A percentile compares a stretch with the other conserved stretches of the same genome.
phyloP scores from a whole-genome alignment of 2,888 invertebrate genomes.

The Eueremaeus valkanovi region DNA sequence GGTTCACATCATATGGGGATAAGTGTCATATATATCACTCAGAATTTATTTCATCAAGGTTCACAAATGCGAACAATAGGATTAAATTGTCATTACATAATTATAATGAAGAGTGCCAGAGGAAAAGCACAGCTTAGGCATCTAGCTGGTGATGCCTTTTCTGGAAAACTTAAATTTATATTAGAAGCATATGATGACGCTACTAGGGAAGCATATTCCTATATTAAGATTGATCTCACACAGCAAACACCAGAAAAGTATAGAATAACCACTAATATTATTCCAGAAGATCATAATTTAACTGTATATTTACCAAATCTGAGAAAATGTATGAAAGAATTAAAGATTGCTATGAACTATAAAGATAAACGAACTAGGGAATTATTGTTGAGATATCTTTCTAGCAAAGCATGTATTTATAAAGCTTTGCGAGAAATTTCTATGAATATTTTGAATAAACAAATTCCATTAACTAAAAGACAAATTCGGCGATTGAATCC shows the following conservation, averaged over 20 bases:
- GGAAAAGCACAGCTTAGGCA: background rate
- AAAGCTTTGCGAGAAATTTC: background rate
- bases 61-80: background rate
- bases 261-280: background rate
- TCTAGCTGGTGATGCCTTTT: background rate
- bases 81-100: background rate
- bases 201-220: background rate
- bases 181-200: background rate
- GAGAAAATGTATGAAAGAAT: background rate
- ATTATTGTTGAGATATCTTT: background rate
- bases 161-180: background rate
- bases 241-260: background rate
- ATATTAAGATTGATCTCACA: background rate
- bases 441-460: background rate
- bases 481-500: background rate
- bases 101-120: background rate
- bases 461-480: background rate
- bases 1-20: background rate
- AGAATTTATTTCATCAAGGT: constrained; percentile 20
- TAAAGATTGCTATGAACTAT: background rate
- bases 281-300: background rate
- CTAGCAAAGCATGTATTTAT: background rate
- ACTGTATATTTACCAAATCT: background rate
- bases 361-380: background rate
- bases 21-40: background rate